Evolutionary conservation across 2,888 invertebrate genomes (phyloP).

Genomic region (Pristionchus entomophagus): DNA sequence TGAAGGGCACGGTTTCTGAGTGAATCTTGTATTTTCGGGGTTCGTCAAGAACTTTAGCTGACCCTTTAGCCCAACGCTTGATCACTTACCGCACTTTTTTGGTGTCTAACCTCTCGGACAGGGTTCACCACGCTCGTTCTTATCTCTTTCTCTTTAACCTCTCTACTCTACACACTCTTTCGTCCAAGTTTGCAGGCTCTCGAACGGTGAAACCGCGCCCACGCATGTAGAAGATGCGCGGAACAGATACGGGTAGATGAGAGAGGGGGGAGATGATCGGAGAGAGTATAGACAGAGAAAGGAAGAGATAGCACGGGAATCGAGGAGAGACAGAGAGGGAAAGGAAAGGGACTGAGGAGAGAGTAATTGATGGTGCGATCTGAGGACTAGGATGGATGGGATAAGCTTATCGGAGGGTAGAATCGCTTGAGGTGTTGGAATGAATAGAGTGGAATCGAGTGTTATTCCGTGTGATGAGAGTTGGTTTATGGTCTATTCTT

Average conservation of each 20-base stretch:
- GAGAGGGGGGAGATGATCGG: neutral
- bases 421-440: slow-evolving; percentile 9
- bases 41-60: neutral
- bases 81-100: neutral
- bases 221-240: slow-evolving; percentile 17
- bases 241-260: neutral
- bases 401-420: neutral
- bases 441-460: too few species aligned
- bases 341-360: neutral
- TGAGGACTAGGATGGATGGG: slow-evolving; percentile 29
- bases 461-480: too few species aligned
- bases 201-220: neutral
- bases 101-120: slow-evolving; percentile 18
- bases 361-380: slow-evolving; percentile 35
- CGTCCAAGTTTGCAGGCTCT: neutral
- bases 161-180: neutral
- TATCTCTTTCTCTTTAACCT: neutral
- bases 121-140: neutral
- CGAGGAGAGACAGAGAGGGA: slow-evolving; percentile 3
- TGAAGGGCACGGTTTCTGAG: too few species aligned
- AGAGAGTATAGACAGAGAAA: slow-evolving; percentile 20
- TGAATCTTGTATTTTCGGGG: too few species aligned
- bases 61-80: neutral
- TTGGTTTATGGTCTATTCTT: too few species aligned
- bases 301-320: neutral